A percentile compares a stretch with the other conserved stretches of the same genome.
phyloP scores from a whole-genome alignment of 2,113 vertebrate genomes.

The Lipophrys pholis region DNA sequence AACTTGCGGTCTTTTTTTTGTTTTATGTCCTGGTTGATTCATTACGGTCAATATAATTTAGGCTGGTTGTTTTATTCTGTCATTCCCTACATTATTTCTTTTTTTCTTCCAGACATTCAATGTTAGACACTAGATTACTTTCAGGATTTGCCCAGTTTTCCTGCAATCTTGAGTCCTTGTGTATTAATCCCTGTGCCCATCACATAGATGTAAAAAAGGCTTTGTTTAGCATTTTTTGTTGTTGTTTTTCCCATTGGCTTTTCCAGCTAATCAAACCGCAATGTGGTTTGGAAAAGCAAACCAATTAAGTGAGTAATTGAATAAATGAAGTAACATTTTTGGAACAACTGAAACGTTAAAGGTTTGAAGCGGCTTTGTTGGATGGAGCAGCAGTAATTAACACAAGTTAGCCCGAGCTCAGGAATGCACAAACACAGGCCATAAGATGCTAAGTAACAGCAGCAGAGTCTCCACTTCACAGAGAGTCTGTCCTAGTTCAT shows the following conservation, averaged over 20 bases:
- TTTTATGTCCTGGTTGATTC: neutral
- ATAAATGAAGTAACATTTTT: neutral
- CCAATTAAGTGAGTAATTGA: neutral
- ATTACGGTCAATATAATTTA: neutral
- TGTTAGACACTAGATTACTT: neutral
- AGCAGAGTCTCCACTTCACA: conserved; percentile 16
- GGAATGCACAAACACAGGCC: conserved; percentile 5
- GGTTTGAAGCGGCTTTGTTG: too few relatives aligned
- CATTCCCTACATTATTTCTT: too few relatives aligned
- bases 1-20: neutral
- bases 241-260: neutral
- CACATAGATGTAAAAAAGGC: neutral
- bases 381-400: too few relatives aligned
- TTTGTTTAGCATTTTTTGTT: neutral
- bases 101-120: too few relatives aligned
- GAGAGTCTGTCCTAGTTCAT: conserved; percentile 7
- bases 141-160: neutral
- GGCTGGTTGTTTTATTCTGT: too few relatives aligned
- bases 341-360: neutral
- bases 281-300: neutral
- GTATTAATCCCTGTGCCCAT: neutral
- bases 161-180: neutral
- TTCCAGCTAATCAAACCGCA: too few relatives aligned
- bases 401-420: neutral
- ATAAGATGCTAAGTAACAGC: conserved; percentile 35